Base-by-base conservation (phyloP, 2,888 invertebrate species). In the Mantis religiosa region DNA sequence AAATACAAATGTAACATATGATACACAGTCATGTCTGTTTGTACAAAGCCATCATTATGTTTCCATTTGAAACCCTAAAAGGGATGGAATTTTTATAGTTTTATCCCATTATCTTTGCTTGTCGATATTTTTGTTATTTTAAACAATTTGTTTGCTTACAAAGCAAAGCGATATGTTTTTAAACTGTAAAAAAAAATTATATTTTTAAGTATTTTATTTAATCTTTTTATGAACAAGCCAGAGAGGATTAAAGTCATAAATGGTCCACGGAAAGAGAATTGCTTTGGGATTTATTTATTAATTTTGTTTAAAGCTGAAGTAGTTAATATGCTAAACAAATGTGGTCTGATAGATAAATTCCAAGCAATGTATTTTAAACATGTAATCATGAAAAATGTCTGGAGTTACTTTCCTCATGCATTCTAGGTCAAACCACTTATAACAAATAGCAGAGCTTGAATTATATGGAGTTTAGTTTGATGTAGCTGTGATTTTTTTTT, bases 401-500 rank as follows among this genome's bases (percentile, higher is more conserved):
- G 54, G 54, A 71, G 20, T 71, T 71, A 84, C n/a, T 20, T 25
- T 85, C 85, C n/a, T 54, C 85, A 34, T 47, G 47, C 54, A 85
- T 85, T 85, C 47, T 85, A 47, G 41, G 54, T 47, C 54, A 47
- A 28, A 54, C 84, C 84, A 84, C 34, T 82, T 82, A 82, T 87
- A 41, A 87, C 82, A 82, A 82, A 82, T 82, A 87, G 82, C 41
- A 87, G 34, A 87, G 82, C 41, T 87, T 87, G 41, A 87, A 82
- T 87, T 82, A 87, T 87, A 87, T 28, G 28, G 20, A 87, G 28
- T 87, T 87, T 87, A 82, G 87, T 87, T 88, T 85, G 34, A 84
- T 81, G 85, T 88, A 88, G 88, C 88, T 88, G 88, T 88, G 88
- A 88, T 88, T 88, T 83, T 71, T 88, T 71, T 88, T 88, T 15